Percentiles rank a stretch among this genome's conserved stretches.
Evolutionary conservation across 2,888 invertebrate genomes (phyloP).

Genomic region (Pristionchus mayeri): DNA sequence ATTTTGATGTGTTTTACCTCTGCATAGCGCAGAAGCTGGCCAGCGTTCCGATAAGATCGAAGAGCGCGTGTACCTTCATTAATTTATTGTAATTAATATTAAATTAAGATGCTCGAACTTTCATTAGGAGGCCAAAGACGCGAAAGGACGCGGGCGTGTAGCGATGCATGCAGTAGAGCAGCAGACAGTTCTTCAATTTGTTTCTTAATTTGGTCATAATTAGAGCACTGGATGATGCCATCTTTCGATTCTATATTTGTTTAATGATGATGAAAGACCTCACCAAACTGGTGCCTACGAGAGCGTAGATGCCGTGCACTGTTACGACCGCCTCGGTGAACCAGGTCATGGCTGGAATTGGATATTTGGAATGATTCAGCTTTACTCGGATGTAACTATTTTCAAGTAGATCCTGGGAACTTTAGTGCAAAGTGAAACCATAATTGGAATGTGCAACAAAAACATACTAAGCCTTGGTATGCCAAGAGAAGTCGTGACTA

Average conservation of each 20-base stretch:
- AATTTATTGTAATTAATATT: not conserved
- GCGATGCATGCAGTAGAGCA: slow-evolving; percentile 19
- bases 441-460: too few species aligned
- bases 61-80: not conserved
- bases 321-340: not conserved
- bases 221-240: too few species aligned
- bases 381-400: too few species aligned
- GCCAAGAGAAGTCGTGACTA: too few species aligned
- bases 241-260: not conserved
- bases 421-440: too few species aligned
- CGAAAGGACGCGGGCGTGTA: not conserved
- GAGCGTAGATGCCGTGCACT: not conserved
- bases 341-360: not conserved
- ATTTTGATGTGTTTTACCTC: not conserved
- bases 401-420: too few species aligned
- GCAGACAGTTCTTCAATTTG: not conserved
- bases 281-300: not conserved
- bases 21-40: slow-evolving; percentile 9
- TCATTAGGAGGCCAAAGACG: not conserved
- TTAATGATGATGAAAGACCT: not conserved
- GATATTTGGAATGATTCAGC: too few species aligned
- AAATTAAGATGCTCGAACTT: not conserved
- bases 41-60: not conserved
- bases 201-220: not conserved
- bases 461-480: too few species aligned